phyloP scores from a whole-genome alignment of 2,888 invertebrate species.

The Clanis bilineata region DNA sequence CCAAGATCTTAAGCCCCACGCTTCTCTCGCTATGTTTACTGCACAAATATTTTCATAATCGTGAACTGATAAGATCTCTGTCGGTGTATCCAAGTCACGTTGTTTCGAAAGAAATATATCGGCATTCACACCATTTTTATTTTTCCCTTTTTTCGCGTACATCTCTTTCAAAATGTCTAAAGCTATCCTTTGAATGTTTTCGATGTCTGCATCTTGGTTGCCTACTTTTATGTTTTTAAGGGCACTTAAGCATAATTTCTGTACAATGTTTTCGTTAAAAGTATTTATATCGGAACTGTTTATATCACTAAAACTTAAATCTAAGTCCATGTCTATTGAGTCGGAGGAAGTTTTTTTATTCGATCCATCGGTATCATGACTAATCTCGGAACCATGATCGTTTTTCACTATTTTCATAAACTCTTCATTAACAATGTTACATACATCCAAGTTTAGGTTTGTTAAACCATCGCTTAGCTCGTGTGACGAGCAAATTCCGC shows the following conservation, averaged over 20 bases:
- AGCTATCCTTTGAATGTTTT: conserved; percentile 79
- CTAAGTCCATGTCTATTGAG: conserved; percentile 79
- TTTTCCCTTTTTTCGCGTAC: conserved; percentile 75
- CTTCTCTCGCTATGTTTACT: conserved; percentile 84
- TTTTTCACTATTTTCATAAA: conserved; percentile 67
- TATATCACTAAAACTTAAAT: conserved; percentile 79
- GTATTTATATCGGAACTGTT: conserved; percentile 80
- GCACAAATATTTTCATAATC: conserved; percentile 86
- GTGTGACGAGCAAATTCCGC: conserved; percentile 82
- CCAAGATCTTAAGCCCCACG: conserved; percentile 85
- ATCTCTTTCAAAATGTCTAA: conserved; percentile 79
- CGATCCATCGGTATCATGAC: conserved; percentile 72
- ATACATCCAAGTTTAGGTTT: conserved; percentile 58
- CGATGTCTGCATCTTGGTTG: conserved; percentile 79
- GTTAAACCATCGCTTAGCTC: conserved; percentile 70
- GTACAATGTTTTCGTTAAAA: conserved; percentile 80
- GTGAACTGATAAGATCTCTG: conserved; percentile 83
- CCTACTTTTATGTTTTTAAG: conserved; percentile 80
- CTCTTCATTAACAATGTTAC: conserved; percentile 59
- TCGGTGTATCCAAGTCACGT: conserved; percentile 78
- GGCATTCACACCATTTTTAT: conserved; percentile 55
- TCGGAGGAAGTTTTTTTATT: conserved; percentile 79
- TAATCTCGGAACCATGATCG: conserved; percentile 67
- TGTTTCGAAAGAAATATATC: conserved; percentile 62
- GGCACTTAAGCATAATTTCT: conserved; percentile 77